These are phyloP conservation scores for Lophotis ruficrista DNA, from an alignment of 2,113 vertebrate species.

Conservation along the genomic window DNA sequence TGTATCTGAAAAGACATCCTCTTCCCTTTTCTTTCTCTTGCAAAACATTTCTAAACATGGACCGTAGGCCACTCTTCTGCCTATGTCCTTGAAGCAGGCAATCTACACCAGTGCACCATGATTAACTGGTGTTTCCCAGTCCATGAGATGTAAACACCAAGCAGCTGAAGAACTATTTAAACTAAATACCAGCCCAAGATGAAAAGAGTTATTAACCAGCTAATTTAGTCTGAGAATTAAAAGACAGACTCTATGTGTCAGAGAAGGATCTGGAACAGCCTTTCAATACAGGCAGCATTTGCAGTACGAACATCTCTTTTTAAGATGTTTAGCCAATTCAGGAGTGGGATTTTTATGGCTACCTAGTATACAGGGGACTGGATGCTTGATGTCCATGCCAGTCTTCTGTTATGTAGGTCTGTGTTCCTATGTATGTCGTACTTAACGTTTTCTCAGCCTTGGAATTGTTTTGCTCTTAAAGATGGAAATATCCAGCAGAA, in stretches of 20 bases:
- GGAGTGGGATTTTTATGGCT: not conserved
- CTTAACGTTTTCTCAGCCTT: not conserved
- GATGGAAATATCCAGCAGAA: not conserved
- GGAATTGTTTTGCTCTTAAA: slow-evolving; percentile 7
- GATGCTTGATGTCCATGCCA: not conserved
- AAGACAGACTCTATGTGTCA: not conserved
- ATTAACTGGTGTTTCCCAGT: not conserved
- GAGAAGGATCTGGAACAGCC: not conserved
- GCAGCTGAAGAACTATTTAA: not conserved
- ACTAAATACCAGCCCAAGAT: not conserved
- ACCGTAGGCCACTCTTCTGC: not conserved
- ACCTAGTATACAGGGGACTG: not conserved
- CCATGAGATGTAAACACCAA: not conserved
- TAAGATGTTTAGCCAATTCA: not conserved
- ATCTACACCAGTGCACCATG: not conserved
- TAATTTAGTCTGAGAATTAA: not conserved
- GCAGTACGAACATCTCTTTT: not conserved
- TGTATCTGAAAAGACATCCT: not conserved
- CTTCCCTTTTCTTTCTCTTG: not conserved
- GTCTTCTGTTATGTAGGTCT: not conserved
- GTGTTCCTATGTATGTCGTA: not conserved
- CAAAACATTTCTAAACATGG: not conserved
- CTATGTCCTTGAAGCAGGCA: not conserved
- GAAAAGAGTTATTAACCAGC: not conserved
- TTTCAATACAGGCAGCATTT: not conserved